Evolutionary conservation across 2,113 vertebrate genomes (phyloP), one percentile per base, ranked within the genome.

Genomic region (Indicator maculatus): DNA sequence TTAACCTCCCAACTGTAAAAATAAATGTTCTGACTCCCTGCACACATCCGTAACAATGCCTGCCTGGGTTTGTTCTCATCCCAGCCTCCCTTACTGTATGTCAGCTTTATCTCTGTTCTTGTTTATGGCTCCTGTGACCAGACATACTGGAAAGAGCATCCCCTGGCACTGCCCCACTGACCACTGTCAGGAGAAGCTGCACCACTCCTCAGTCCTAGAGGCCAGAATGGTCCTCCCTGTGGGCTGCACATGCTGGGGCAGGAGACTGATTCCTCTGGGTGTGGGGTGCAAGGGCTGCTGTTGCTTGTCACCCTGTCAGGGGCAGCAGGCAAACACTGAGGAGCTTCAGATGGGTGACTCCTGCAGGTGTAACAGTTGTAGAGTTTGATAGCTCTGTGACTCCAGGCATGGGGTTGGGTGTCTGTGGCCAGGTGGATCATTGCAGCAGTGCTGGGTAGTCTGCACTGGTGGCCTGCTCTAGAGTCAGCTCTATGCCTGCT

Each of bases 121-220:
- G 39, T 30, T 65, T 20, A 12, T 65, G 38, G 38, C 67, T 83
- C 4, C 55, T 74, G 56, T 73, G 47, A 28, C 8, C 14, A 61
- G 45, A 28, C 66, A 5, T 3, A 16, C 26, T n/a, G 26, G n/a
- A 19, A 56, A 1, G 11, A 61, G 7, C 5, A 5, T 36, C 7
- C 36, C 19, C 13, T 9, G 24, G 24, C 17, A 12, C 23, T 31
- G 19, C 44, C 4, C 38, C 16, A 27, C 47, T 56, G 45, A 26
- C 28, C 0, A 0, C 21, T 28, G 24, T 9, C 4, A 1, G 18
- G 55, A 75, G 53, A 5, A 70, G 52, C 38, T 65, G 63, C 11
- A 65, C 26, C 16, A 65, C 63, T 41, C 11, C 38, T 28, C 63
- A 41, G 6, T 39, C 16, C 15, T 15, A 16, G 7, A 63, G 23